A percentile compares a stretch with the other conserved stretches of the same genome.
Conservation (phyloP, 2,113 vertebrate genomes). For the Calyptomena viridis region DNA sequence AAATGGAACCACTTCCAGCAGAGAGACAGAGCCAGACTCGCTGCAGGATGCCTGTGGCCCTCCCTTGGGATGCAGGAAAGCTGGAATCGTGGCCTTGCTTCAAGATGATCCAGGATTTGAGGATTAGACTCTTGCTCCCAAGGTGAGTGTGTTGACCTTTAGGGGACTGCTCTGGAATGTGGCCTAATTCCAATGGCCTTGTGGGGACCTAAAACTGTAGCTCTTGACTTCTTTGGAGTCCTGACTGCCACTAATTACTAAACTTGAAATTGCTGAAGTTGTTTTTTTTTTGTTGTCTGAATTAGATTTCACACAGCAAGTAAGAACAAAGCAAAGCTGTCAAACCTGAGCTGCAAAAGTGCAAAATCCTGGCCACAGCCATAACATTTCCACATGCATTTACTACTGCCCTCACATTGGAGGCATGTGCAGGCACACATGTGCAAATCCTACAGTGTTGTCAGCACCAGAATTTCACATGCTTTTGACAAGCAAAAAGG, state of each 20-base stretch:
- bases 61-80: background rate
- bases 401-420: background rate
- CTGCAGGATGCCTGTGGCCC: background rate
- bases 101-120: background rate
- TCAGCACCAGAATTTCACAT: background rate
- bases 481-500: background rate
- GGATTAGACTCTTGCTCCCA: background rate
- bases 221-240: background rate
- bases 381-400: background rate
- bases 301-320: background rate
- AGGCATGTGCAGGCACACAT: background rate
- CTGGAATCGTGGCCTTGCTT: background rate
- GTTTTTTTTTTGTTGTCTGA: background rate
- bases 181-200: background rate
- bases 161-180: background rate
- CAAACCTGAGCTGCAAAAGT: background rate
- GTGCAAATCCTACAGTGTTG: background rate
- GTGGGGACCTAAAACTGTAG: background rate
- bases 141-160: slow-evolving; percentile 28
- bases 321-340: background rate
- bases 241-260: background rate
- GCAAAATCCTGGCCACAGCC: background rate
- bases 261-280: background rate
- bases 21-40: background rate
- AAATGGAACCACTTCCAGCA: background rate